phyloP scores from a whole-genome alignment of 2,888 invertebrate species.

The Melanostoma scalare region DNA sequence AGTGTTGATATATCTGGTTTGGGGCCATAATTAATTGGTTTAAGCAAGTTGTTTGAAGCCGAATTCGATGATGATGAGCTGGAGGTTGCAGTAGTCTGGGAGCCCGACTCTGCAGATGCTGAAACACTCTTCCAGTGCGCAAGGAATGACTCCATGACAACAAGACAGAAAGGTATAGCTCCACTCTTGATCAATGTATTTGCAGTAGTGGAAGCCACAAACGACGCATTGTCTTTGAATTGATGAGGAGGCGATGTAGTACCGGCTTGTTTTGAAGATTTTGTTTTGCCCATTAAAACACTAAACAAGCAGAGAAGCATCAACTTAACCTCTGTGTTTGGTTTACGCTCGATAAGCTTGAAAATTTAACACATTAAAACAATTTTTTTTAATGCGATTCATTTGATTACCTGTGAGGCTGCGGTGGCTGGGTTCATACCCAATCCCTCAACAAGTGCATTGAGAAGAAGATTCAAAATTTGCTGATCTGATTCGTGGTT shows the following conservation, averaged over 20 bases:
- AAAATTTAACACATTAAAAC: background rate
- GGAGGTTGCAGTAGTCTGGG: slow-evolving; percentile 17
- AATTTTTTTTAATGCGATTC: background rate
- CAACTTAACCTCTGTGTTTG: slow-evolving; percentile 92
- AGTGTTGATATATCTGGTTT: slow-evolving; percentile 98
- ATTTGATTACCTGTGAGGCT: slow-evolving; percentile 78
- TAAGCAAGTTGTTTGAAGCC: slow-evolving; percentile 87
- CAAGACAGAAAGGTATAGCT: slow-evolving; percentile 88
- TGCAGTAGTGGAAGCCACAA: slow-evolving; percentile 88
- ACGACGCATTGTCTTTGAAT: slow-evolving; percentile 83
- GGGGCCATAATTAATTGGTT: slow-evolving; percentile 90
- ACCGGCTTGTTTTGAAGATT: slow-evolving; percentile 80
- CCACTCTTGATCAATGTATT: slow-evolving; percentile 87
- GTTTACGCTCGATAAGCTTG: slow-evolving; percentile 84
- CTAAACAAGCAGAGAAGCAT: slow-evolving; percentile 94
- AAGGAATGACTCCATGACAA: slow-evolving; percentile 87
- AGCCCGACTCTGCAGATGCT: slow-evolving; percentile 54
- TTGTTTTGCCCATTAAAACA: slow-evolving; percentile 83
- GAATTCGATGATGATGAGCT: slow-evolving; percentile 46
- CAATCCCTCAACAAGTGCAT: slow-evolving; percentile 88
- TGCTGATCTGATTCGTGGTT: slow-evolving; percentile 90
- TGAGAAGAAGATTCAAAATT: slow-evolving; percentile 89
- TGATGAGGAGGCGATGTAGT: slow-evolving; percentile 83
- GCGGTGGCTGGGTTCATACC: slow-evolving; percentile 85
- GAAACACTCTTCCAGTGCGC: slow-evolving; percentile 88